These are phyloP conservation scores for Kradibia gibbosae DNA, from an alignment of 1,140 invertebrate species.

Conservation along the genomic window DNA sequence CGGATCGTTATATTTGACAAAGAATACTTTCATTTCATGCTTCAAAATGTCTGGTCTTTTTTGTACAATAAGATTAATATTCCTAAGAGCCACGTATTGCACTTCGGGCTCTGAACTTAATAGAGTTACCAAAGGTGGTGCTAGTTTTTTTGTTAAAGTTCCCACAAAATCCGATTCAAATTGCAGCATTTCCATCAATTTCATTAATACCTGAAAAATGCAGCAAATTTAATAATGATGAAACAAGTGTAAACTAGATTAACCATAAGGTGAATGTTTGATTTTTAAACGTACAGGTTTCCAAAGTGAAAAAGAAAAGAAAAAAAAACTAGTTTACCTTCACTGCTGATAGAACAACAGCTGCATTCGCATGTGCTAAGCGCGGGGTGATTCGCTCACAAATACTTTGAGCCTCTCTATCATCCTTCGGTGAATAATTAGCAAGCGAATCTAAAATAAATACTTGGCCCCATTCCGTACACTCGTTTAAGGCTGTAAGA, in stretches of 20 bases:
- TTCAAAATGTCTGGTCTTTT: constrained; percentile 99
- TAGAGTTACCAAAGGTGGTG: constrained; percentile 98
- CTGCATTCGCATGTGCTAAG: constrained; percentile 98
- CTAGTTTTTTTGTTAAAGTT: constrained; percentile 96
- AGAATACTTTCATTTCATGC: constrained; percentile 99
- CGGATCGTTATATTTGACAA: constrained; percentile 99
- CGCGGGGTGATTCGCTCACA: constrained; percentile 98
- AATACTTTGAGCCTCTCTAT: constrained; percentile 99
- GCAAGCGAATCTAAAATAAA: constrained; percentile 99
- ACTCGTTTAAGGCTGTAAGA: constrained; percentile 98
- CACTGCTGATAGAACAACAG: constrained; percentile 98
- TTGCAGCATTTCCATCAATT: constrained; percentile 97
- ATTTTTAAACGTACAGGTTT: too few species aligned
- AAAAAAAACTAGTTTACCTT: constrained; percentile 79
- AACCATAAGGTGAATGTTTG: too few species aligned
- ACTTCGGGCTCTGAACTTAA: constrained; percentile 98
- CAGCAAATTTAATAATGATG: too few species aligned
- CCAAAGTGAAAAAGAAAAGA: neutral
- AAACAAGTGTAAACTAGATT: too few species aligned
- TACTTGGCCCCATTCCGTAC: constrained; percentile 99
- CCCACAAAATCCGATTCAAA: constrained; percentile 94
- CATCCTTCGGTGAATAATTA: constrained; percentile 97
- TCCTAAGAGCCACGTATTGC: constrained; percentile 98
- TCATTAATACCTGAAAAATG: constrained; percentile 84
- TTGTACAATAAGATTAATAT: constrained; percentile 99